Evolutionary conservation across 2,888 invertebrate genomes (phyloP).

Genomic region (Cremastobaeus sp.): DNA sequence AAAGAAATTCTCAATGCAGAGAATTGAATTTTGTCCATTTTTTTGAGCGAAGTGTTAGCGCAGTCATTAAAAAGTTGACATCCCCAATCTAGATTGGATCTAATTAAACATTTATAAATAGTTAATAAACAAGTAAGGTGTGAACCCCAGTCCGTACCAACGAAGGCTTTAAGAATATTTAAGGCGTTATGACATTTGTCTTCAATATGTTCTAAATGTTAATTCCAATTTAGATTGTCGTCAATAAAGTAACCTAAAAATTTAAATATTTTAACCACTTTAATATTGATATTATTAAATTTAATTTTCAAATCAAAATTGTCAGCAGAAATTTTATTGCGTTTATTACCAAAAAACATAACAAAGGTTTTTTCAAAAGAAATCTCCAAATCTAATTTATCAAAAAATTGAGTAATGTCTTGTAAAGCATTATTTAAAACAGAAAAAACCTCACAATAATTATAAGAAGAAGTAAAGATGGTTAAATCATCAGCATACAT

Average conservation of each 20-base stretch:
- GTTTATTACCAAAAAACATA: background rate
- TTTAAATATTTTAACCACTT: too few relatives aligned
- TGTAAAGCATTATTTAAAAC: background rate
- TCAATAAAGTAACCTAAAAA: too few relatives aligned
- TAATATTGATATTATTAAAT: too few relatives aligned
- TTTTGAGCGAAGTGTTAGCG: background rate
- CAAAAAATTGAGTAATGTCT: background rate
- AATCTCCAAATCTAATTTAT: background rate
- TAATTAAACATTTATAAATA: background rate
- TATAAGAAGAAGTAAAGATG: background rate
- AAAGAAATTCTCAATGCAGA: background rate
- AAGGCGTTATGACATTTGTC: background rate
- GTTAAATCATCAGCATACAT: slow-evolving; percentile 15
- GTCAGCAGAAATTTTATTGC: background rate
- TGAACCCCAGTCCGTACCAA: background rate
- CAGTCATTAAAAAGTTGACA: background rate
- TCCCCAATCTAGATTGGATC: background rate
- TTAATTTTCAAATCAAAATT: too few relatives aligned
- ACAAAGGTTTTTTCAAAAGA: background rate
- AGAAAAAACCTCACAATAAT: background rate
- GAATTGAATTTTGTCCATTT: background rate
- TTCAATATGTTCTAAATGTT: background rate
- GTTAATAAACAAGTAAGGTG: background rate
- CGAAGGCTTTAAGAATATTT: background rate
- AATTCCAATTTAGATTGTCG: slow-evolving; percentile 1